Conservation (phyloP, 2,797 vertebrate species). For the Caiman crocodilus region DNA sequence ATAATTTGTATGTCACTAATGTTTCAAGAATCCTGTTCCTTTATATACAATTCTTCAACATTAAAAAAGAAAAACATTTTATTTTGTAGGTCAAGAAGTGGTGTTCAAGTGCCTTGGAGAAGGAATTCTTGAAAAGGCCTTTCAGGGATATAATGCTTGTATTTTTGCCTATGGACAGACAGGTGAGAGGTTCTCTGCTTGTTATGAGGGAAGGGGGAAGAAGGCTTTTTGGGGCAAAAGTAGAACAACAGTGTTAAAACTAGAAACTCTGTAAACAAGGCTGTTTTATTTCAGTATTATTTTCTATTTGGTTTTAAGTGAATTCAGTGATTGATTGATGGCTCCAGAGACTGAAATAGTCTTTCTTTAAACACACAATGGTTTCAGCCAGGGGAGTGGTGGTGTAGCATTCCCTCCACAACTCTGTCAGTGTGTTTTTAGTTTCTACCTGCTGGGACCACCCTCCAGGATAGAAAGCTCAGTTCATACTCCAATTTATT, state of each 20-base stretch:
- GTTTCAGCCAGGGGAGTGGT: neutral
- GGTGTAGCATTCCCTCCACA: neutral
- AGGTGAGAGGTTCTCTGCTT: slow-evolving; percentile 83
- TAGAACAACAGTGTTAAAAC: neutral
- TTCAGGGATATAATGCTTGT: slow-evolving; percentile 99
- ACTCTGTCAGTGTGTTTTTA: neutral
- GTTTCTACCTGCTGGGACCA: neutral
- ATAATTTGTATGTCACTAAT: neutral
- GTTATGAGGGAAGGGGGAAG: neutral
- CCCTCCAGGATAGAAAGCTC: neutral
- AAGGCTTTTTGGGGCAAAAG: neutral
- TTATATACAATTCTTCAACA: neutral
- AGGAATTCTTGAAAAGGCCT: slow-evolving; percentile 99
- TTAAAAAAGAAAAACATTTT: neutral
- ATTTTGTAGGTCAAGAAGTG: slow-evolving; percentile 93
- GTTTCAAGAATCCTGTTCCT: neutral
- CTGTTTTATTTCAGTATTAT: neutral
- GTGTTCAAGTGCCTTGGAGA: slow-evolving; percentile 99
- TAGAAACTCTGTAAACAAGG: neutral
- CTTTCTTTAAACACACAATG: neutral
- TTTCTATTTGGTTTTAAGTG: neutral
- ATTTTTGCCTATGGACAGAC: slow-evolving; percentile 99
- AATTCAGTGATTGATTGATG: neutral
- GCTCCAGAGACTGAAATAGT: neutral
- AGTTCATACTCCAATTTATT: neutral